phyloP scores from a whole-genome alignment of 2,113 vertebrate species.

The Ameiurus melas region DNA sequence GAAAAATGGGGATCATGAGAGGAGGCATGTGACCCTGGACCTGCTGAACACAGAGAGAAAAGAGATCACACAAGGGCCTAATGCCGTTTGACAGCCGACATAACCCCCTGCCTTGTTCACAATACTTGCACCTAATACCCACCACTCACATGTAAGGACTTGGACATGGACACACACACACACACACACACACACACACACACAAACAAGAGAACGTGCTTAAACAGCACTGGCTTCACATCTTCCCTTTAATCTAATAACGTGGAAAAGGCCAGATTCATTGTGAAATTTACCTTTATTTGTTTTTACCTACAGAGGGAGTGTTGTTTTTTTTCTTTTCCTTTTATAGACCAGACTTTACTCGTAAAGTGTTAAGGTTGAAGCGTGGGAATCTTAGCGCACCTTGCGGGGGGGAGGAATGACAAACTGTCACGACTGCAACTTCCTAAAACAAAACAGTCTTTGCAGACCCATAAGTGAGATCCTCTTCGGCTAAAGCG shows the following conservation, averaged over 20 bases:
- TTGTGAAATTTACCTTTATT: neutral
- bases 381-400: neutral
- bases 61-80: slow-evolving; percentile 85
- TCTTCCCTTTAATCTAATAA: neutral
- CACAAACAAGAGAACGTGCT: neutral
- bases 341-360: slow-evolving; percentile 28
- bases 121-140: slow-evolving; percentile 75
- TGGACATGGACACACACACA: neutral
- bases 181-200: slow-evolving; percentile 13
- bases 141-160: slow-evolving; percentile 68
- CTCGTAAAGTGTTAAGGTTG: slow-evolving; percentile 28
- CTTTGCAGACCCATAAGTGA: slow-evolving; percentile 6
- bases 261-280: neutral
- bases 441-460: neutral
- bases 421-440: slow-evolving; percentile 4
- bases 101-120: slow-evolving; percentile 61
- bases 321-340: neutral
- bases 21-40: slow-evolving; percentile 99
- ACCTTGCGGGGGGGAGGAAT: neutral
- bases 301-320: neutral
- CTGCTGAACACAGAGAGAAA: slow-evolving; percentile 87
- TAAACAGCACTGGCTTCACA: neutral
- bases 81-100: slow-evolving; percentile 79
- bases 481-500: slow-evolving; percentile 4
- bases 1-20: slow-evolving; percentile 99